Conservation (phyloP, 2,113 vertebrate species). For the Cyanocitta stelleri region DNA sequence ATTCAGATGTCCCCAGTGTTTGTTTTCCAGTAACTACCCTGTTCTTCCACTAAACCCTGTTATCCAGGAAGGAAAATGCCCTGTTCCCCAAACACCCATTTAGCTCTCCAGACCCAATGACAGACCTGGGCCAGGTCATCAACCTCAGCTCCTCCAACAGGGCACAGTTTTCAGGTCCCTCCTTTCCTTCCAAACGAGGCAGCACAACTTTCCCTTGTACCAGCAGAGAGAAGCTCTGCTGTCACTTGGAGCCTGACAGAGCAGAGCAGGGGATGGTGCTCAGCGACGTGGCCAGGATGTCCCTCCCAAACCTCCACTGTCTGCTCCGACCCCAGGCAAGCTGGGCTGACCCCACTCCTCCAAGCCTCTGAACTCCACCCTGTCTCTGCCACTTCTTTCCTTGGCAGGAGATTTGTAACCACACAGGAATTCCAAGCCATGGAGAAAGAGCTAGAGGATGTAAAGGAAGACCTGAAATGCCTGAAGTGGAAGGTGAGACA, state of each 20-base stretch:
- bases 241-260: neutral
- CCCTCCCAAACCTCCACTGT: neutral
- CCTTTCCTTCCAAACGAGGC: neutral
- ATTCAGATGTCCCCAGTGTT: neutral
- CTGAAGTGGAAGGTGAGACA: slow-evolving; percentile 56
- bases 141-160: neutral
- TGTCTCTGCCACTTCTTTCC: slow-evolving; percentile 13
- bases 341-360: neutral
- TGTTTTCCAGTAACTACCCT: neutral
- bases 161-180: neutral
- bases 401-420: slow-evolving; percentile 53
- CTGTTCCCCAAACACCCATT: neutral
- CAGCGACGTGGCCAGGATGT: fast-evolving
- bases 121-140: neutral
- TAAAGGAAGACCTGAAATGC: slow-evolving; percentile 58
- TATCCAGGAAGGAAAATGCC: neutral
- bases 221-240: neutral
- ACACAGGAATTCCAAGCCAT: slow-evolving; percentile 46
- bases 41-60: neutral
- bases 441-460: slow-evolving; percentile 50
- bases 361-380: neutral
- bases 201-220: neutral
- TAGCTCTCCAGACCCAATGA: neutral
- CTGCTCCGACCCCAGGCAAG: neutral
- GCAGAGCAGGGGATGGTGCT: neutral